Conservation (phyloP, 2,113 vertebrate species). For the Eleginops maclovinus region DNA sequence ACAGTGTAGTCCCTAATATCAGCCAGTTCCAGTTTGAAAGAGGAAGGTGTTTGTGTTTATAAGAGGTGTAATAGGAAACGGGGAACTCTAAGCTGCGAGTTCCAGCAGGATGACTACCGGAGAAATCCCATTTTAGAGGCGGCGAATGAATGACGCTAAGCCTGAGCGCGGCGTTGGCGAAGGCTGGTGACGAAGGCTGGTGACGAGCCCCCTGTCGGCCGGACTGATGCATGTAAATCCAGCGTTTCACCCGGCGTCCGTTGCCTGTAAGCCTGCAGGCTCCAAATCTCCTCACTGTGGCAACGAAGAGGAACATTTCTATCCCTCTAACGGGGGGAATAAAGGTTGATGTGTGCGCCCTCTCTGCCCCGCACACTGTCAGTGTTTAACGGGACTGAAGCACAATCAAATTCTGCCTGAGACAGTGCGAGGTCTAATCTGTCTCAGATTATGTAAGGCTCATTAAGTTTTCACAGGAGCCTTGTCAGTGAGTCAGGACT, state of each 20-base stretch:
- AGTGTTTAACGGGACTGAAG: constrained; percentile 25
- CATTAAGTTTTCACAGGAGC: constrained; percentile 46
- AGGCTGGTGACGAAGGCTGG: constrained; percentile 38
- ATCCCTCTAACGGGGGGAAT: background rate
- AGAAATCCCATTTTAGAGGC: constrained; percentile 36
- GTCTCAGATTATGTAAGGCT: constrained; percentile 59
- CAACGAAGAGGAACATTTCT: constrained; percentile 36
- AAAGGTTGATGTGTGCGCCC: constrained; percentile 14
- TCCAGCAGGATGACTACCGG: constrained; percentile 31
- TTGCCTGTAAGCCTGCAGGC: constrained; percentile 34
- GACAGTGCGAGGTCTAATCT: constrained; percentile 44
- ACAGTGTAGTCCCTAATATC: background rate
- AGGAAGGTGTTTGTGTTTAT: background rate
- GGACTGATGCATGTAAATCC: constrained; percentile 71
- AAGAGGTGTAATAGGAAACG: background rate
- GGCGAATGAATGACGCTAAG: constrained; percentile 55
- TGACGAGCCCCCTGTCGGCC: constrained; percentile 36
- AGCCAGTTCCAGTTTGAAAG: background rate
- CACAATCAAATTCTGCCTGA: constrained; percentile 28
- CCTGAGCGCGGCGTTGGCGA: constrained; percentile 32
- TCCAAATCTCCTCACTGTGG: constrained; percentile 52
- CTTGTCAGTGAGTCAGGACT: constrained; percentile 61
- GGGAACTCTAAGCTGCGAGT: constrained; percentile 26
- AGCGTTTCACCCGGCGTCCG: constrained; percentile 47
- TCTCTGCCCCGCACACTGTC: constrained; percentile 16